Conservation (phyloP, 1,140 invertebrate species). For the Calephelis virginiensis region DNA sequence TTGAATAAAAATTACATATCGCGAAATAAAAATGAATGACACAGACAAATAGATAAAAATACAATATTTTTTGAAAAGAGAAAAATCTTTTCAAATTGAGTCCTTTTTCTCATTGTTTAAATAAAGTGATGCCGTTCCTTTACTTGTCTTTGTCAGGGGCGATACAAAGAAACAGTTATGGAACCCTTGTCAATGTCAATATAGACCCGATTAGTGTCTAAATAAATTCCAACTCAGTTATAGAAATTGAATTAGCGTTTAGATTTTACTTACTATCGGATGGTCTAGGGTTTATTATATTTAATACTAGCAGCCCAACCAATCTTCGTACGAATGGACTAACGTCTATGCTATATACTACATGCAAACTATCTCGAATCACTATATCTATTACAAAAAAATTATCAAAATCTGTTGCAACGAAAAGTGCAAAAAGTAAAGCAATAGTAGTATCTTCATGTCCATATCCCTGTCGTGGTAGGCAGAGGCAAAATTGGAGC, state of each 20-base stretch:
- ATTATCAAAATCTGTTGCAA: too few relatives aligned
- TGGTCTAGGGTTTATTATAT: background rate
- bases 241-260: conserved; percentile 14
- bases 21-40: background rate
- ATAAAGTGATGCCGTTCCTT: conserved; percentile 12
- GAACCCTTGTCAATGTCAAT: conserved; percentile 12
- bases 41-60: background rate
- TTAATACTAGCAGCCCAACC: too few relatives aligned
- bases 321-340: too few relatives aligned
- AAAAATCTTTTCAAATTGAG: conserved; percentile 5
- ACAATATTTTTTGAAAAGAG: background rate
- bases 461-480: too few relatives aligned
- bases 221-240: conserved; percentile 10
- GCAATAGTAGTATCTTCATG: too few relatives aligned
- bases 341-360: too few relatives aligned
- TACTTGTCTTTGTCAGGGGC: background rate
- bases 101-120: conserved; percentile 10
- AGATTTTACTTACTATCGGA: background rate
- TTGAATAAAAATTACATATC: too few relatives aligned
- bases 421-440: too few relatives aligned
- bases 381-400: too few relatives aligned
- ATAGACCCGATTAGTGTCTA: conserved; percentile 10
- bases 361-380: too few relatives aligned
- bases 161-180: conserved; percentile 11
- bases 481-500: too few relatives aligned